phyloP scores from a whole-genome alignment of 2,888 invertebrate species.

The Drosophila mimica region DNA sequence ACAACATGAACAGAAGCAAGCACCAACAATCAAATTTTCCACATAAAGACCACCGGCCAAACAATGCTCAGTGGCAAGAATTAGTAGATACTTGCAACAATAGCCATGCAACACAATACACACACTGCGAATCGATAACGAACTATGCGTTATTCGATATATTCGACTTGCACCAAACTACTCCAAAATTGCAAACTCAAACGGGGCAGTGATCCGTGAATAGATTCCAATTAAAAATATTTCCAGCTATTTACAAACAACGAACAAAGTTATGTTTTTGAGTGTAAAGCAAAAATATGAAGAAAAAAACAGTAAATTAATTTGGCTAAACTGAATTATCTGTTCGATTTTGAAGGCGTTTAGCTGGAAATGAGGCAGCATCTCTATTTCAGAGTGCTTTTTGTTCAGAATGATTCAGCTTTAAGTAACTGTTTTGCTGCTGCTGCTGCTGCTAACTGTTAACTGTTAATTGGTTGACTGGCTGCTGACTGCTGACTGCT shows the following conservation, averaged over 20 bases:
- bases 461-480: slow-evolving; percentile 3
- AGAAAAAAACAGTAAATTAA: not conserved
- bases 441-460: slow-evolving; percentile 1
- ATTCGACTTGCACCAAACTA: not conserved
- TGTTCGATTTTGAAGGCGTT: not conserved
- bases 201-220: slow-evolving; percentile 5
- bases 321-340: not conserved
- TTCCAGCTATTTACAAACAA: not conserved
- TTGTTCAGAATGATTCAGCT: not conserved
- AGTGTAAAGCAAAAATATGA: not conserved
- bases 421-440: slow-evolving; percentile 1
- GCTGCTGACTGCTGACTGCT: slow-evolving; percentile 23
- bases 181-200: slow-evolving; percentile 2
- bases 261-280: not conserved
- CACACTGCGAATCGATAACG: slow-evolving; percentile 23
- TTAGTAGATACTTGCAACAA: slow-evolving; percentile 43
- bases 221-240: slow-evolving; percentile 5
- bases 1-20: slow-evolving; percentile 11
- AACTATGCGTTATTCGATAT: not conserved
- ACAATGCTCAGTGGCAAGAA: slow-evolving; percentile 40
- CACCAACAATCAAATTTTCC: slow-evolving; percentile 46
- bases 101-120: slow-evolving; percentile 10
- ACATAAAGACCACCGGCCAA: slow-evolving; percentile 33
- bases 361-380: not conserved
- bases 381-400: not conserved